Conservation (phyloP, 2,888 invertebrate species). For the Nyleta sp. region DNA sequence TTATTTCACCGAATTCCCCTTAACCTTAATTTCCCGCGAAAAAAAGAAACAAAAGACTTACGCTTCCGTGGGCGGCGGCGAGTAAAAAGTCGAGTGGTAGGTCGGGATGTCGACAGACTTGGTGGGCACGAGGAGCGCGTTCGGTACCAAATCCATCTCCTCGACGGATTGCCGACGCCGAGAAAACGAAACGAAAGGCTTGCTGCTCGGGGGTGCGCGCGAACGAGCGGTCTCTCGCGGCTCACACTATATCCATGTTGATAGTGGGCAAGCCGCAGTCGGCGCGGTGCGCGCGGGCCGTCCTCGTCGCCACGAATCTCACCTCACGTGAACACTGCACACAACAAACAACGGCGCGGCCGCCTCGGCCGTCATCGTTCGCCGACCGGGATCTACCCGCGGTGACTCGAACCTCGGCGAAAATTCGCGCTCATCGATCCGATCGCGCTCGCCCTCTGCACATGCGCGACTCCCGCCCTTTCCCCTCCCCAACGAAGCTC, state of each 20-base stretch:
- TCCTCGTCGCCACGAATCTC: too few species aligned
- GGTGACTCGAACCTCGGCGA: slow-evolving; percentile 10
- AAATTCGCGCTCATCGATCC: slow-evolving; percentile 35
- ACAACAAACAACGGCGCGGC: slow-evolving; percentile 45
- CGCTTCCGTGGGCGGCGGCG: slow-evolving; percentile 81
- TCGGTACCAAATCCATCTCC: slow-evolving; percentile 77
- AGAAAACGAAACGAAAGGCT: too few species aligned
- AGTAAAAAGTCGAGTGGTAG: slow-evolving; percentile 80
- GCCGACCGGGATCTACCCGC: not conserved
- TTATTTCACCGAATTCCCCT: too few species aligned
- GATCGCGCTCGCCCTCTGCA: slow-evolving; percentile 28
- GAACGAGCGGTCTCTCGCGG: too few species aligned
- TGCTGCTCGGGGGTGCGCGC: too few species aligned
- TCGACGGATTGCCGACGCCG: not conserved
- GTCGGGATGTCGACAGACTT: slow-evolving; percentile 76
- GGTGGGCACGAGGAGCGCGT: slow-evolving; percentile 73
- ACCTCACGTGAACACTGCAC: slow-evolving; percentile 63
- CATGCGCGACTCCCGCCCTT: slow-evolving; percentile 60
- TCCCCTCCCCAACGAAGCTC: not conserved
- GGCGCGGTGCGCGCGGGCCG: too few species aligned
- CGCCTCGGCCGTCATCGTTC: slow-evolving; percentile 36
- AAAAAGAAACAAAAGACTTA: slow-evolving; percentile 74
- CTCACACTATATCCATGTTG: slow-evolving; percentile 64
- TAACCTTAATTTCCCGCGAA: too few species aligned
- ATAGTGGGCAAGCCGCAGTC: too few species aligned